Conservation (phyloP, 2,888 invertebrate species). For the Zygogramma bicolorata region DNA sequence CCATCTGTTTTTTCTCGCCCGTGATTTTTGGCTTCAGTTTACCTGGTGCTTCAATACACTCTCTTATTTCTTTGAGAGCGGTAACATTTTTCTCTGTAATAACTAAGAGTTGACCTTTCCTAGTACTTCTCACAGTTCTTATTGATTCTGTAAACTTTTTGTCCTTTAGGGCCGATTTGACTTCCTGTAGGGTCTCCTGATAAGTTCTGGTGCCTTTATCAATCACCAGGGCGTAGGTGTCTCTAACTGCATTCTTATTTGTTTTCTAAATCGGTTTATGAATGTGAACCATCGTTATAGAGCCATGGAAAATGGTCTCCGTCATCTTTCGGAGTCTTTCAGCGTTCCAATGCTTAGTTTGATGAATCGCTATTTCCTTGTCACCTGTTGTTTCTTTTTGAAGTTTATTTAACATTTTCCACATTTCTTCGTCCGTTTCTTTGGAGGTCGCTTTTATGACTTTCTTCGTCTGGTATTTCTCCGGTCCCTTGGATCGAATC, state of each 20-base stretch:
- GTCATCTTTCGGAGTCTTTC: not conserved
- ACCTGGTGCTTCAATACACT: not conserved
- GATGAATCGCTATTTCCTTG: not conserved
- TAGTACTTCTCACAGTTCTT: not conserved
- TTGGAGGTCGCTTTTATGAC: not conserved
- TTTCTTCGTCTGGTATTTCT: not conserved
- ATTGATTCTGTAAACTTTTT: not conserved
- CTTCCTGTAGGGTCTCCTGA: not conserved
- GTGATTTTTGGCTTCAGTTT: not conserved
- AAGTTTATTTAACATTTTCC: not conserved
- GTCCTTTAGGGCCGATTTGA: not conserved
- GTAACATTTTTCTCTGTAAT: not conserved
- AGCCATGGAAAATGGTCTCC: not conserved
- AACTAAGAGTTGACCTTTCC: not conserved
- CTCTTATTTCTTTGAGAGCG: not conserved
- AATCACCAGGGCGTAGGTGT: not conserved
- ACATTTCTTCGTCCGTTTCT: not conserved
- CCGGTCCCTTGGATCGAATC: not conserved
- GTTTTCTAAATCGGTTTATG: not conserved
- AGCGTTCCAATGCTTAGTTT: not conserved
- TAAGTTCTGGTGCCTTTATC: not conserved
- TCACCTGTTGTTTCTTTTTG: not conserved
- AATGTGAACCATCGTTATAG: not conserved
- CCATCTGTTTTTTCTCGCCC: not conserved
- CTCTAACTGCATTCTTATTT: not conserved